Conservation (phyloP, 2,113 vertebrate genomes). For the Balaenoptera acutorostrata region DNA sequence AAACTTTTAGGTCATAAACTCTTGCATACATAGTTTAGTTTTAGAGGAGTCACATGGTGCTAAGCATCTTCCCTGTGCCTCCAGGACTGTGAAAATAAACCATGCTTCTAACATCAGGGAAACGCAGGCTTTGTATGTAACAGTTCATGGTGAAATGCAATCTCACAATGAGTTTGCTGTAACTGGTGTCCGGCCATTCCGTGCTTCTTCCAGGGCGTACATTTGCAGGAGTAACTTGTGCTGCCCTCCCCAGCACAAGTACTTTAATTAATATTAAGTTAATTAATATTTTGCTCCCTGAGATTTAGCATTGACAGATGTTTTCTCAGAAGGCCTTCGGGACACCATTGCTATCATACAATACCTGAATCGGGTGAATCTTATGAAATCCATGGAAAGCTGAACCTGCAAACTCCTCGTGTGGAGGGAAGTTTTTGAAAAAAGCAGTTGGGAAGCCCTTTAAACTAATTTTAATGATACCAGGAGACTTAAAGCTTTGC, state of each 20-base stretch:
- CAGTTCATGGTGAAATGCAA: rapidly evolving
- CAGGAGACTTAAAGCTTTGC: background rate
- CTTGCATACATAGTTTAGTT: background rate
- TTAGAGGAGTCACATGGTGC: background rate
- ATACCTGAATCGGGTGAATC: background rate
- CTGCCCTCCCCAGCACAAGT: background rate
- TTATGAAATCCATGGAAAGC: background rate
- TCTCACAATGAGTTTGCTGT: too few relatives aligned
- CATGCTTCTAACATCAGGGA: background rate
- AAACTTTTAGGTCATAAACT: background rate
- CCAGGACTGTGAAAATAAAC: background rate
- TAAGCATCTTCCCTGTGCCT: background rate
- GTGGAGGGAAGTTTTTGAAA: background rate
- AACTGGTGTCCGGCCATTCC: background rate
- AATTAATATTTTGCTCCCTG: background rate
- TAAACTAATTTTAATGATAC: background rate
- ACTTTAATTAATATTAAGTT: too few relatives aligned
- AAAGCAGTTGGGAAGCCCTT: slow-evolving; percentile 4
- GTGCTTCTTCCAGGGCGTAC: background rate
- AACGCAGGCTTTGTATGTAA: too few relatives aligned
- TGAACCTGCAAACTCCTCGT: background rate
- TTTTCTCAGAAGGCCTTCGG: background rate
- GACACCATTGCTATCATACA: background rate
- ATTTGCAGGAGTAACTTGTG: background rate
- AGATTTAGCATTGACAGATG: background rate